Conservation (phyloP, 2,113 vertebrate species). For the Trogon surrucura region DNA sequence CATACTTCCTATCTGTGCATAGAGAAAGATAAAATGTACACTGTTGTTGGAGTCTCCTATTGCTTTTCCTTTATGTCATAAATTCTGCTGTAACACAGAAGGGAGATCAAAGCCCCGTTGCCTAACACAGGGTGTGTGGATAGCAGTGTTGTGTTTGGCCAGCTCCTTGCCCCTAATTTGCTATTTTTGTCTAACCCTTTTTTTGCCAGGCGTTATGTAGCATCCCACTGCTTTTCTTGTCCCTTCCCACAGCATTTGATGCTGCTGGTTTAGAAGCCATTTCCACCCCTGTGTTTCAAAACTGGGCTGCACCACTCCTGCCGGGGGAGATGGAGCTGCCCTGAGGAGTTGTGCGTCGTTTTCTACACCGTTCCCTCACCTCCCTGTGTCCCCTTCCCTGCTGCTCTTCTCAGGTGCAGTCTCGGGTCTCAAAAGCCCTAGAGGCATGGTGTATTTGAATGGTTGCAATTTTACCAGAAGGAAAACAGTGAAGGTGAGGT, state of each 20-base stretch:
- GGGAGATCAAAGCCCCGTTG: neutral
- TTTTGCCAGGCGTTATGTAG: neutral
- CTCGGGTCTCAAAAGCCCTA: neutral
- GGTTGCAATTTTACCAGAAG: neutral
- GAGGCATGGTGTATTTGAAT: neutral
- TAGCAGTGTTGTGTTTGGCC: constrained; percentile 30
- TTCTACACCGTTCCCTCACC: neutral
- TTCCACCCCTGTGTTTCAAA: neutral
- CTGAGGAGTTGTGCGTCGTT: neutral
- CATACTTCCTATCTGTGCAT: constrained; percentile 29
- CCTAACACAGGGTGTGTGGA: neutral
- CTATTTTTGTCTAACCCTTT: constrained; percentile 50
- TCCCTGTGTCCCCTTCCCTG: neutral
- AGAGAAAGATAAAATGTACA: constrained; percentile 28
- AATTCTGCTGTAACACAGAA: constrained; percentile 7
- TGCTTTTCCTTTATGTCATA: constrained; percentile 35
- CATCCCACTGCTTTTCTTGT: neutral
- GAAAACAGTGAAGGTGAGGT: neutral
- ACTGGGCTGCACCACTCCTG: neutral
- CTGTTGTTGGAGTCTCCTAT: constrained; percentile 28
- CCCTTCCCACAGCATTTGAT: neutral
- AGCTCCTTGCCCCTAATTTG: neutral
- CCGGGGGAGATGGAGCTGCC: neutral
- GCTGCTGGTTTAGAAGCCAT: neutral
- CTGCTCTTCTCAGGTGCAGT: neutral